Conservation (phyloP, 2,113 vertebrate species). For the Anas platyrhynchos region DNA sequence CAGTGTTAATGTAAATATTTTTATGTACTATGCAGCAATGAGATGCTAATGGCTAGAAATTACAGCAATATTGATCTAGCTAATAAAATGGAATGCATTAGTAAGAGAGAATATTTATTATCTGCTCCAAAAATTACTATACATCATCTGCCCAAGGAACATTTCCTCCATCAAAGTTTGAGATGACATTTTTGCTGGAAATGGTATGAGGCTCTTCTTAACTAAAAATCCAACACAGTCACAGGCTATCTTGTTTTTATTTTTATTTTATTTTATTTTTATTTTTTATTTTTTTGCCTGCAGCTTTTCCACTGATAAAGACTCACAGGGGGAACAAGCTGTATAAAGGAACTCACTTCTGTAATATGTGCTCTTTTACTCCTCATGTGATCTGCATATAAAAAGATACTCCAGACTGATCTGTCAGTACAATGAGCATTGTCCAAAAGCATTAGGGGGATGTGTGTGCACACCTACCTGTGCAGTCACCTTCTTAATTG, state of each 20-base stretch:
- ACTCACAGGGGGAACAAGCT: background rate
- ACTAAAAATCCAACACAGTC: background rate
- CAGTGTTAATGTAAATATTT: conserved; percentile 84
- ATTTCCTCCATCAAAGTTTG: conserved; percentile 30
- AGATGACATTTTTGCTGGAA: conserved; percentile 46
- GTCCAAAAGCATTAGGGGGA: background rate
- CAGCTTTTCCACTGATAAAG: conserved; percentile 17
- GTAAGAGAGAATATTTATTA: conserved; percentile 72
- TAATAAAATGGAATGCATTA: conserved; percentile 82
- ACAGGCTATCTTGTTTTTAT: background rate
- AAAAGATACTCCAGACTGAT: background rate
- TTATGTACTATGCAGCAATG: conserved; percentile 77
- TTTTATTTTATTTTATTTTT: no score
- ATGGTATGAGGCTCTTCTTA: background rate
- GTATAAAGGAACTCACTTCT: background rate
- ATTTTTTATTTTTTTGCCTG: background rate
- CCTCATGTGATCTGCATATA: background rate
- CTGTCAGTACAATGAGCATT: background rate
- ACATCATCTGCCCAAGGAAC: conserved; percentile 69
- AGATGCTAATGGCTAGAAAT: conserved; percentile 81
- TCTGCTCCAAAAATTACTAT: conserved; percentile 62
- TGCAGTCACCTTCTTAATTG: background rate
- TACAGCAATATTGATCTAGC: conserved; percentile 82
- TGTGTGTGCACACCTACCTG: background rate
- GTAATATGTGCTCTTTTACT: background rate